A percentile compares a stretch with the other conserved stretches of the same genome.
These are phyloP conservation scores for Emys orbicularis DNA, from an alignment of 2,797 vertebrate species.

Conservation along the genomic window DNA sequence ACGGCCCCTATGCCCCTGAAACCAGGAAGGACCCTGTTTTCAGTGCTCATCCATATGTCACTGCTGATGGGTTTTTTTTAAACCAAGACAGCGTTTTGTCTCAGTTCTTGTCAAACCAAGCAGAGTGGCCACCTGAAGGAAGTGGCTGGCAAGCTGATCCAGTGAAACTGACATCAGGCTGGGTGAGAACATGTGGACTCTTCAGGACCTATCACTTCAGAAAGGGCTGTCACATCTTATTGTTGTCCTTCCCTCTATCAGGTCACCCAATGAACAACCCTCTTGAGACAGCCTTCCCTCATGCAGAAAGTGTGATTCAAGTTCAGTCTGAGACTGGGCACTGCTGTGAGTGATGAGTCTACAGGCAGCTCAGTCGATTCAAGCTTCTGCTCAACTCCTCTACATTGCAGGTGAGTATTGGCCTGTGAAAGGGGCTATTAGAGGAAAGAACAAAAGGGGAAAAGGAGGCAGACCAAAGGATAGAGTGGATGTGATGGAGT, in stretches of 20 bases:
- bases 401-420: background rate
- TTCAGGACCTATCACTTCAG: background rate
- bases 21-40: background rate
- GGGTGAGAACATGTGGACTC: background rate
- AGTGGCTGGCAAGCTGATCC: accelerated
- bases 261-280: background rate
- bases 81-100: background rate
- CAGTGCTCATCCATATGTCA: background rate
- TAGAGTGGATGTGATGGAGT: background rate
- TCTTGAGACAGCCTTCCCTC: background rate
- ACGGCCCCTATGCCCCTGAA: background rate
- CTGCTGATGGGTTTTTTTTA: background rate
- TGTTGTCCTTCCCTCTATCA: background rate
- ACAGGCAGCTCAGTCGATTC: accelerated
- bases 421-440: background rate
- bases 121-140: background rate
- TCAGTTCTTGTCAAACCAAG: background rate
- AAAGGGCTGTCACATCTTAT: background rate
- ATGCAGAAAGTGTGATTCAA: background rate
- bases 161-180: background rate
- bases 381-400: background rate
- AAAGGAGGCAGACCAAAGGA: background rate
- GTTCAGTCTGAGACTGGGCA: background rate
- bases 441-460: background rate
- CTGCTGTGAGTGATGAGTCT: background rate